Evolutionary conservation across 2,888 invertebrate species (phyloP), one percentile per base, ranked within the genome.

Genomic region (Leptopilina syphax): DNA sequence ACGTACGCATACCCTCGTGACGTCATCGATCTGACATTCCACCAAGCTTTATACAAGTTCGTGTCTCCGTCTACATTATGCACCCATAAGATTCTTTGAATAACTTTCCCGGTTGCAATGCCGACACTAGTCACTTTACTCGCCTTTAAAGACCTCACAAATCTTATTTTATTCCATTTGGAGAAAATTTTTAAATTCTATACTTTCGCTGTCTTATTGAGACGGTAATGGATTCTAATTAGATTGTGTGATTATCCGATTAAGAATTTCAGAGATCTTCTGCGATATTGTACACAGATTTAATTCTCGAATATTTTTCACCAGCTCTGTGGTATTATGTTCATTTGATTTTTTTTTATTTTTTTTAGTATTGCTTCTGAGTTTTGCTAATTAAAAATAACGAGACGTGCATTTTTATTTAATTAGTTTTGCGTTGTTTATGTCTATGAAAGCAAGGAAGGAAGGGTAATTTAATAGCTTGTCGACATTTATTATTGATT

Each of bases 11-110:
- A 78, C 83, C 79, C 84, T 79, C 79, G 84, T 88, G 88, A 89
- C 88, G 88, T 88, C 88, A 88, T 80, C 81, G 84, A 85, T 86
- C 85, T 83, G 87, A 86, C 88, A 88, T 89, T 87, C 86, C 88
- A 84, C 81, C 77, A 80, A 80, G 84, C 84, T 84, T 83, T 81
- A 78, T 81, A 34, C 73, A 79, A 79, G 79, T 76, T 76, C 68
- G 73, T n/a, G 80, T 80, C 81, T 78, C 67, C 76, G 77, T 78
- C 77, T 81, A 79, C 80, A 84, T 84, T 80, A 84, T 84, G 79
- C 80, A 80, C 79, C 81, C 80, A 82, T 82, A 83, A 83, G 82
- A 85, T 85, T 85, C 82, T 79, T 78, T 79, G 84, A 82, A 83
- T 81, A 80, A 57, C 78, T 80, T 63, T 80, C 77, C 50, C 63